These are phyloP conservation scores for Podilymbus podiceps DNA, from an alignment of 2,113 vertebrate species.

Conservation along the genomic window DNA sequence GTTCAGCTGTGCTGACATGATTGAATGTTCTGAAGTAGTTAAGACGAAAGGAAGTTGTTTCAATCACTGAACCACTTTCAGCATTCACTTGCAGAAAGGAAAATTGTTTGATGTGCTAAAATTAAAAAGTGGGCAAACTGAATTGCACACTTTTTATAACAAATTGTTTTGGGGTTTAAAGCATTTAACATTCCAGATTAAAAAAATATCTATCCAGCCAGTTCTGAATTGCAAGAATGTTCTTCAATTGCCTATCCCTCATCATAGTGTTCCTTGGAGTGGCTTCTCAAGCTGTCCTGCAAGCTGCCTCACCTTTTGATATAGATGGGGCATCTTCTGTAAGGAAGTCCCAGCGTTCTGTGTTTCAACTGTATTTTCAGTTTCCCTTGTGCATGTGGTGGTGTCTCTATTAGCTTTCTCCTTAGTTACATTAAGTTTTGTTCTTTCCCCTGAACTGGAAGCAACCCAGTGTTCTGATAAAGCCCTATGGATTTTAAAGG, in stretches of 20 bases:
- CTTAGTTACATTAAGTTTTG: not conserved
- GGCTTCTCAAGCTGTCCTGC: not conserved
- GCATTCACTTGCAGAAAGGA: not conserved
- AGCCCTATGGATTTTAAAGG: constrained; percentile 39
- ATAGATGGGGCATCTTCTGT: not conserved
- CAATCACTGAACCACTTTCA: not conserved
- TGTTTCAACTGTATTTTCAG: not conserved
- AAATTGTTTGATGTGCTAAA: not conserved
- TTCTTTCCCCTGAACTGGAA: not conserved
- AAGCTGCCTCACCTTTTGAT: not conserved
- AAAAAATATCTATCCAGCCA: not conserved
- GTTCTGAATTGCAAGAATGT: not conserved
- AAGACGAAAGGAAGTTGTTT: not conserved
- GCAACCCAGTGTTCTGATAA: not conserved
- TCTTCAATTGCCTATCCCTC: not conserved
- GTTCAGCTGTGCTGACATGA: not conserved
- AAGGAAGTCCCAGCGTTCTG: not conserved
- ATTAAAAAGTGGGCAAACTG: not conserved
- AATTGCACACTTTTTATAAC: not conserved
- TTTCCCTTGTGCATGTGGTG: not conserved
- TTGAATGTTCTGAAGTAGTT: not conserved
- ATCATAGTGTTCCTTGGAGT: not conserved
- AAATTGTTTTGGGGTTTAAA: not conserved
- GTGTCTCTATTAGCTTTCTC: not conserved
- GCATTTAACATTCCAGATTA: not conserved